phyloP scores from a whole-genome alignment of 2,888 invertebrate genomes.

The Nezara viridula region DNA sequence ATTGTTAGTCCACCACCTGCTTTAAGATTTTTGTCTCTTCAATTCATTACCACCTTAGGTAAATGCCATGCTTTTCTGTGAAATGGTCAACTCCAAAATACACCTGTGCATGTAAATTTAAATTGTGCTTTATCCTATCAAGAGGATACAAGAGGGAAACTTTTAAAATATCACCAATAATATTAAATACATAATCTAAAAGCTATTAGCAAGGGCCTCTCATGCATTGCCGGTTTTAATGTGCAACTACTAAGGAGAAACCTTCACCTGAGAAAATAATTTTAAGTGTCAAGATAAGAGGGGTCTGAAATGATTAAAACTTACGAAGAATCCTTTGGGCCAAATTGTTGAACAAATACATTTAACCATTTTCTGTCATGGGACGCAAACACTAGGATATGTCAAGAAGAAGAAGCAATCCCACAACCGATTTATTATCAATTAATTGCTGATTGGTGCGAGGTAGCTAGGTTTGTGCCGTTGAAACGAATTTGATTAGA shows the following conservation, averaged over 20 bases:
- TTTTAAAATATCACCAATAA: background rate
- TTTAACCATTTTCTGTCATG: background rate
- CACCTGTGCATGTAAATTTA: conserved; percentile 38
- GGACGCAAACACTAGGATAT: background rate
- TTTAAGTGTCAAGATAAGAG: conserved; percentile 12
- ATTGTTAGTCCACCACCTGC: conserved; percentile 49
- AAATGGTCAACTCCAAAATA: conserved; percentile 41
- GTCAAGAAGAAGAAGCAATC: background rate
- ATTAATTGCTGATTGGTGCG: background rate
- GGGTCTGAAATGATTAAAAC: background rate
- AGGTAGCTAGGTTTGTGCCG: background rate
- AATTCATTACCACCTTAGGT: conserved; percentile 32
- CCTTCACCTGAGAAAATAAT: conserved; percentile 32
- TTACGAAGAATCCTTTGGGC: conserved; percentile 14
- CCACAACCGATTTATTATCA: background rate
- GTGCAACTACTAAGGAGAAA: background rate
- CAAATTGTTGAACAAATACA: background rate
- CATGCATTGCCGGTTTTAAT: conserved; percentile 6
- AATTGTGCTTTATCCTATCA: background rate
- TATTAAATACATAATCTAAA: background rate
- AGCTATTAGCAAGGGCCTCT: background rate
- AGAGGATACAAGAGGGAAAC: background rate
- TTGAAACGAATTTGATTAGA: background rate
- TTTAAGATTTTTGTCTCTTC: conserved; percentile 12
- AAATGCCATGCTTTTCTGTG: conserved; percentile 46